A percentile compares a stretch with the other conserved stretches of the same genome.
Conservation (phyloP, 2,113 vertebrate genomes). For the Rhombomys opimus region DNA sequence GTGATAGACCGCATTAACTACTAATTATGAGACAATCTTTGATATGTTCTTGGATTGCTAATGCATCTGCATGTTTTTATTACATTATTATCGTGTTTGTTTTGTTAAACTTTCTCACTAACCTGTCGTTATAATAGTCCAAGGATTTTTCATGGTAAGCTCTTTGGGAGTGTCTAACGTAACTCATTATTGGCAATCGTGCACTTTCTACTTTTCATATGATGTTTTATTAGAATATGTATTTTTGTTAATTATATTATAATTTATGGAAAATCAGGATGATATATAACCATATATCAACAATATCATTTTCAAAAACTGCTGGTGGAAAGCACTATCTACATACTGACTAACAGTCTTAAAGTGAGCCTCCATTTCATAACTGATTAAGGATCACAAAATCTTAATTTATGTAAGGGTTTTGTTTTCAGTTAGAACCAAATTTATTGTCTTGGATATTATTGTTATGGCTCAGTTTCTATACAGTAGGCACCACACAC, state of each 20-base stretch:
- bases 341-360: not conserved
- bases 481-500: not conserved
- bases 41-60: not conserved
- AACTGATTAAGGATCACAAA: not conserved
- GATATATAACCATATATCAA: not conserved
- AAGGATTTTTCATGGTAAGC: not conserved
- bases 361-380: not conserved
- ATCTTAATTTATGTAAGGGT: not conserved
- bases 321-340: not conserved
- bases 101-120: not conserved
- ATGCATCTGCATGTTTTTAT: not conserved
- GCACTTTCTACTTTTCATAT: not conserved
- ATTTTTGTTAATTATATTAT: not conserved
- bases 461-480: not conserved
- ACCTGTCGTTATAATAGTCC: not conserved
- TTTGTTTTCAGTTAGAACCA: not conserved
- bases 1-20: not conserved
- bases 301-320: not conserved
- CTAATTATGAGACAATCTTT: not conserved
- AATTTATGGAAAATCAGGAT: not conserved
- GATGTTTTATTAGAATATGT: not conserved
- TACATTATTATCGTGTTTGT: not conserved
- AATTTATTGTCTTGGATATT: not conserved
- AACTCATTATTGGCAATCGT: not conserved
- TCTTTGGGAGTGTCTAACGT: not conserved